A percentile compares a stretch with the other conserved stretches of the same genome.
Conservation (phyloP, 2,113 vertebrate genomes). For the Oreochromis spilurus region DNA sequence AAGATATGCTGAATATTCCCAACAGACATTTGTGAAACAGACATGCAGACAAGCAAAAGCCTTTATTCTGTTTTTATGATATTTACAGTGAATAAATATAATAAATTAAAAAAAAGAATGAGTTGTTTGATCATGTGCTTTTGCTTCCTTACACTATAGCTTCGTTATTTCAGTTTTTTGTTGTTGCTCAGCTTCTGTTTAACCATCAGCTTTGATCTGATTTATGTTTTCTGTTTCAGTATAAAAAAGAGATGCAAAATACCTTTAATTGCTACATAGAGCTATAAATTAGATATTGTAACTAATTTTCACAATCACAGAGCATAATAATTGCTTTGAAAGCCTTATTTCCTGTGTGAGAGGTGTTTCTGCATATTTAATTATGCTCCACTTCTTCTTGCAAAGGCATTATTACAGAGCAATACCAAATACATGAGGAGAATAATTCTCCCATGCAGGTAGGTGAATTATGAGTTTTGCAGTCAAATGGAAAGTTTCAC, state of each 20-base stretch:
- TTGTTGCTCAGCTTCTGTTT: neutral
- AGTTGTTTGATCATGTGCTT: neutral
- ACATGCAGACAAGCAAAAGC: neutral
- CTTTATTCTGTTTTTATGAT: neutral
- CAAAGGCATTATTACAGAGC: slow-evolving; percentile 51
- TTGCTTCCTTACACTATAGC: neutral
- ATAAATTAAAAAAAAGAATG: neutral
- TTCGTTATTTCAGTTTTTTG: neutral
- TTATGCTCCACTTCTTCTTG: neutral
- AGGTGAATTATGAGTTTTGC: slow-evolving; percentile 40
- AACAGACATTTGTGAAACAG: neutral
- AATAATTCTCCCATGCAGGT: slow-evolving; percentile 31
- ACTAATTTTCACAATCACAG: slow-evolving; percentile 38
- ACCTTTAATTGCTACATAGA: neutral
- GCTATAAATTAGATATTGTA: slow-evolving; percentile 20
- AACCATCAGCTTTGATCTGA: neutral
- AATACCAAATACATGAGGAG: neutral
- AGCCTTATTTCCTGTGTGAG: neutral
- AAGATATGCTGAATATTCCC: neutral
- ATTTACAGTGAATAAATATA: neutral
- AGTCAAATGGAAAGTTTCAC: slow-evolving; percentile 27
- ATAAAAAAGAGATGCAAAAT: neutral
- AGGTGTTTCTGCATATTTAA: slow-evolving; percentile 10
- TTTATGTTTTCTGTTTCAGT: neutral
- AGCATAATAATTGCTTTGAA: slow-evolving; percentile 35